Evolutionary conservation across 2,888 invertebrate genomes (phyloP), one percentile per base, ranked within the genome.

Genomic region (Oasisia sp.): DNA sequence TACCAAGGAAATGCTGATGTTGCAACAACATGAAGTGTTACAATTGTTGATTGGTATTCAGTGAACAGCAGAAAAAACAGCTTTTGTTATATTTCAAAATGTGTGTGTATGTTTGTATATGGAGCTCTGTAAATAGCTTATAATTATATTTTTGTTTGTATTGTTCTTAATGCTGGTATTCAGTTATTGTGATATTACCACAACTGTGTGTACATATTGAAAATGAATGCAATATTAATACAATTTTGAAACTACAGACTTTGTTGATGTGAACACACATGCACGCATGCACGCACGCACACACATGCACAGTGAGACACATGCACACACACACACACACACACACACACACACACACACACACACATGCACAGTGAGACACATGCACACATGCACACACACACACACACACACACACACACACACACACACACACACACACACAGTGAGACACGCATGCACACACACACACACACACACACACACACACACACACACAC

Each of bases 161-260:
- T 27, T 74, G 74, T 27, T 74, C n/a, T 74, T 74, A 27, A 74
- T 74, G 74, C 27, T 74, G 27, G 74, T 27, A n/a, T 74, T 74
- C 74, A 74, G 14, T 74, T 74, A 74, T 74, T 7, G 27, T n/a
- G n/a, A 27, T 4, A 74, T 74, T 74, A 74, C n/a, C 74, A 27
- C n/a, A n/a, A 74, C 74, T 27, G 0, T 74, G n/a, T 50, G 74
- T 74, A n/a, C 74, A 74, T 74, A 74, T 56, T 56, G 19, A 56
- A 56, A 56, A 56, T 56, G 11, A 74, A 74, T 74, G 74, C 74
- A 74, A 74, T 74, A 74, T 74, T 74, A 74, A 74, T 74, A 74
- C 14, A 74, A 74, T 74, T 19, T 74, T 19, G 27, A 19, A 74
- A 27, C n/a, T 38, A 4, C 38, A 38, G 38, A 38, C 38, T 38